A percentile compares a stretch with the other conserved stretches of the same genome.
Conservation (phyloP, 1,140 invertebrate species). For the Parasteatoda tepidariorum region DNA sequence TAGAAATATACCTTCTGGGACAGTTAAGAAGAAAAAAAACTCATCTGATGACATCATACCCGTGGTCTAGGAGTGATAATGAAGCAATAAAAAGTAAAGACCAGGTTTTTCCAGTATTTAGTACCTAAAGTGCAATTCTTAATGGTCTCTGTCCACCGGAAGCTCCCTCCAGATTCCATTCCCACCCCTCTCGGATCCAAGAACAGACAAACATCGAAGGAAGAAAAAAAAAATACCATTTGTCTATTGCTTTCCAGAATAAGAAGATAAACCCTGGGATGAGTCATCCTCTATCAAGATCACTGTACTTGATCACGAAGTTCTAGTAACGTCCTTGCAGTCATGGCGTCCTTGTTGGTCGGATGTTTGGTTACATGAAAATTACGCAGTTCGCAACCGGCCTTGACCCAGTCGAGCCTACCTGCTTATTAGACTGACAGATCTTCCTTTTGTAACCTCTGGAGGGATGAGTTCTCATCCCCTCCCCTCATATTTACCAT, state of each 20-base stretch:
- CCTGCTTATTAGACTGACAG: constrained; percentile 48
- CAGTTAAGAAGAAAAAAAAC: background rate
- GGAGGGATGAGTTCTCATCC: background rate
- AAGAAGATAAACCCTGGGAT: background rate
- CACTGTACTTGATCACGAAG: constrained; percentile 49
- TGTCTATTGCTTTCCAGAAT: background rate
- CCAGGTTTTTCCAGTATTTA: background rate
- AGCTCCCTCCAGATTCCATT: background rate
- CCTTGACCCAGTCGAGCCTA: constrained; percentile 51
- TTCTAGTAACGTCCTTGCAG: constrained; percentile 41
- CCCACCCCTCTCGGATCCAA: background rate
- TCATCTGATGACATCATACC: background rate
- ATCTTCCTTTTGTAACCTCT: constrained; percentile 33
- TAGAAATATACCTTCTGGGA: background rate
- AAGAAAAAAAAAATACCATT: background rate
- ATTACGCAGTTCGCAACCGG: constrained; percentile 49
- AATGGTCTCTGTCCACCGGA: background rate
- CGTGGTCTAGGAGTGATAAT: background rate
- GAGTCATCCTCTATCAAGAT: constrained; percentile 43
- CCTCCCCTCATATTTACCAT: constrained; percentile 4
- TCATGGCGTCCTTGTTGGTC: constrained; percentile 45
- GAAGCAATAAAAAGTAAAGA: background rate
- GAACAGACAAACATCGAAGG: too few relatives aligned
- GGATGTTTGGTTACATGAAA: constrained; percentile 46
- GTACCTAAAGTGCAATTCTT: background rate